These are phyloP conservation scores for Pyxicephalus adspersus DNA, from an alignment of 2,113 vertebrate genomes.

Conservation along the genomic window DNA sequence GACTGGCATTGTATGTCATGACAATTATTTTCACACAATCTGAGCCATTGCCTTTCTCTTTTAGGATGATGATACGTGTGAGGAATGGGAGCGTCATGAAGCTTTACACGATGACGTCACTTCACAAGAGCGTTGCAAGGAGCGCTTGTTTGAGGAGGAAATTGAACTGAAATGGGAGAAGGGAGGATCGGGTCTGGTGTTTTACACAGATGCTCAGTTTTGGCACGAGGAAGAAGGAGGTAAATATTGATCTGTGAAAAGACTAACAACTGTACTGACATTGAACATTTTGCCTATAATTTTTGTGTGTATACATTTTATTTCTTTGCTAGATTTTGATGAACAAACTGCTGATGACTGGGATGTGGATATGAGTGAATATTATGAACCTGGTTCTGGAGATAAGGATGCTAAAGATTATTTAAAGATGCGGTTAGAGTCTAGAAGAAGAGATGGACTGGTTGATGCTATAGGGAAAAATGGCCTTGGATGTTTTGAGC, in stretches of 20 bases:
- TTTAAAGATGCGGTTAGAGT: slow-evolving; percentile 85
- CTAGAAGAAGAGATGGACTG: slow-evolving; percentile 80
- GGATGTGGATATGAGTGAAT: slow-evolving; percentile 97
- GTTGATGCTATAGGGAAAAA: slow-evolving; percentile 64
- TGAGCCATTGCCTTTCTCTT: slow-evolving; percentile 45
- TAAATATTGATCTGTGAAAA: slow-evolving; percentile 57
- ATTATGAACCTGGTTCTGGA: slow-evolving; percentile 91
- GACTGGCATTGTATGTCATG: too few relatives aligned
- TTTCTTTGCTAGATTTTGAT: slow-evolving; percentile 86
- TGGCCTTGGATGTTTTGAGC: slow-evolving; percentile 89
- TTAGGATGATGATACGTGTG: slow-evolving; percentile 84
- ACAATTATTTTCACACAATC: neutral
- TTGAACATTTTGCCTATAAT: neutral
- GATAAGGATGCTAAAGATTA: slow-evolving; percentile 93
- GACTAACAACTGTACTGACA: neutral
- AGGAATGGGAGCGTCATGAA: slow-evolving; percentile 96
- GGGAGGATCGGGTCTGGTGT: slow-evolving; percentile 92
- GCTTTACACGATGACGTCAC: slow-evolving; percentile 92
- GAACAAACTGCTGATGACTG: slow-evolving; percentile 95
- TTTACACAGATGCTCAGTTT: slow-evolving; percentile 95
- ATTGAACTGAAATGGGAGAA: slow-evolving; percentile 98
- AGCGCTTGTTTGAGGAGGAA: slow-evolving; percentile 91
- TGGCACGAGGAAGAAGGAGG: slow-evolving; percentile 94
- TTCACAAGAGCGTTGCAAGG: slow-evolving; percentile 84
- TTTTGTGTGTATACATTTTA: neutral